A percentile compares a stretch with the other conserved stretches of the same genome.
Evolutionary conservation across 2,888 invertebrate species (phyloP).

Genomic region (Atethmia centrago): DNA sequence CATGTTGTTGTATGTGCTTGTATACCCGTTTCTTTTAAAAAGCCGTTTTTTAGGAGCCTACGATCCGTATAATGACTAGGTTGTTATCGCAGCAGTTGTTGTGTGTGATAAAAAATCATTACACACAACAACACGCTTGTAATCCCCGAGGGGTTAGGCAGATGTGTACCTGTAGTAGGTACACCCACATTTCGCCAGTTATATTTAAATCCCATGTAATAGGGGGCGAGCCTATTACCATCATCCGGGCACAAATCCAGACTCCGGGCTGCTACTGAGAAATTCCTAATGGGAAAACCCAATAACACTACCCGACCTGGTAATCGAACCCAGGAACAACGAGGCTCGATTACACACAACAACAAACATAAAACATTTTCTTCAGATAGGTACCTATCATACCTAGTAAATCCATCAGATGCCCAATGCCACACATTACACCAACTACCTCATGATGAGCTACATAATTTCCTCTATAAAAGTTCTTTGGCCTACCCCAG

Average conservation of each 20-base stretch:
- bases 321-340: too few species aligned
- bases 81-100: not conserved
- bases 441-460: not conserved
- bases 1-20: not conserved
- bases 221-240: too few species aligned
- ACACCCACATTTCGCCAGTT: too few species aligned
- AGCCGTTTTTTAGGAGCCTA: not conserved
- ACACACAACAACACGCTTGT: not conserved
- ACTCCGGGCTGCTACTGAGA: too few species aligned
- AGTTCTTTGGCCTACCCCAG: conserved; percentile 26
- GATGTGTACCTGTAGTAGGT: too few species aligned
- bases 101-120: not conserved
- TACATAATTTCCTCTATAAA: not conserved
- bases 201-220: too few species aligned
- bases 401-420: not conserved
- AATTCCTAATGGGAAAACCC: too few species aligned
- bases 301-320: too few species aligned
- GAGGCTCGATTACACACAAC: too few species aligned
- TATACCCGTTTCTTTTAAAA: not conserved
- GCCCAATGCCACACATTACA: not conserved
- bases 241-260: too few species aligned
- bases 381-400: not conserved
- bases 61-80: not conserved
- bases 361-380: not conserved
- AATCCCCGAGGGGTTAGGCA: too few species aligned